These are phyloP conservation scores for Venturia canescens DNA, from an alignment of 1,140 invertebrate species.

Conservation along the genomic window DNA sequence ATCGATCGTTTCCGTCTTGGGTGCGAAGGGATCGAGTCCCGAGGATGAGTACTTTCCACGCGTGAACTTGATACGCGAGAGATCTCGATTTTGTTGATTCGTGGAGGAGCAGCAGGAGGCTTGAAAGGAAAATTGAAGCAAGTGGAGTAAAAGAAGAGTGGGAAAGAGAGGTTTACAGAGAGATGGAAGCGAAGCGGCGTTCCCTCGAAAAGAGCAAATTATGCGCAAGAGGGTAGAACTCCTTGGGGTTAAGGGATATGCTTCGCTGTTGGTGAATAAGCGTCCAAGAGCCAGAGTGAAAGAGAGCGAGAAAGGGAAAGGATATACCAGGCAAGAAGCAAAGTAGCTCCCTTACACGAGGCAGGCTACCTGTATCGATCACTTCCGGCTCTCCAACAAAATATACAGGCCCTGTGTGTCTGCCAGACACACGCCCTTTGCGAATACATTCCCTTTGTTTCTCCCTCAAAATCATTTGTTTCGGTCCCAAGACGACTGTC, in stretches of 20 bases:
- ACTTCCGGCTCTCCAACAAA: neutral
- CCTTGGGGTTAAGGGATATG: conserved; percentile 7
- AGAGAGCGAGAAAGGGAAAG: neutral
- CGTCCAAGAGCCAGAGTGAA: neutral
- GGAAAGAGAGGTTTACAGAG: neutral
- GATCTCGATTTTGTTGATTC: neutral
- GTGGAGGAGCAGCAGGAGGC: neutral
- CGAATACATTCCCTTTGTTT: no score
- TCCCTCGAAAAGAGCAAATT: neutral
- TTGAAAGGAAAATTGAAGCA: neutral
- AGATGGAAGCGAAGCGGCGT: neutral
- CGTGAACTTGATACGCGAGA: conserved; percentile 5
- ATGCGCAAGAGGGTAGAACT: conserved; percentile 2
- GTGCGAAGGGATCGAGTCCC: neutral
- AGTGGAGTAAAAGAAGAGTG: neutral
- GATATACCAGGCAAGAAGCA: neutral
- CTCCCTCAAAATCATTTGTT: no score
- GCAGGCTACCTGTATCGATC: conserved; percentile 12
- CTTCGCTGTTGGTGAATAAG: neutral
- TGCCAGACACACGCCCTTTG: neutral
- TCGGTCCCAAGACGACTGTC: no score
- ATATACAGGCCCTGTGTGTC: neutral
- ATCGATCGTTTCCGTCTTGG: neutral
- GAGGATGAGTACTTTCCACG: neutral
- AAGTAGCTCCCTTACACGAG: neutral